phyloP scores from a whole-genome alignment of 2,797 vertebrate species.

The Semaprochilodus insignis region DNA sequence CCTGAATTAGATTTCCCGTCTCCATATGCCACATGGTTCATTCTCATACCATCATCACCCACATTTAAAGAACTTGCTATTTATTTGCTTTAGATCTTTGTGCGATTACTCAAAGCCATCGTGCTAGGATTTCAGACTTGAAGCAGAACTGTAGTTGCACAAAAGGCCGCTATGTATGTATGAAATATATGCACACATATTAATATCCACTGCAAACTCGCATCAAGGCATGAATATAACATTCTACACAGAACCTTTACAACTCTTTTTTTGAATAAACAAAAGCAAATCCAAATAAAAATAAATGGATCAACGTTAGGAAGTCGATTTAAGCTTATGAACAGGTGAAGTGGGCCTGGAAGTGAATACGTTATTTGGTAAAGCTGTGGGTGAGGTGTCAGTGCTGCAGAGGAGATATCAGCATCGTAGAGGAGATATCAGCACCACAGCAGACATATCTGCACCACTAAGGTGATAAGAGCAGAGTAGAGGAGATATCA shows the following conservation, averaged over 20 bases:
- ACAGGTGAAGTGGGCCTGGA: not conserved
- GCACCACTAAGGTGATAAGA: too few relatives aligned
- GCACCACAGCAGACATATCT: not conserved
- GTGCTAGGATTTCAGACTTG: not conserved
- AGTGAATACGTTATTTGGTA: too few relatives aligned
- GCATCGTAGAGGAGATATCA: not conserved
- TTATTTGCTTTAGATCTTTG: conserved; percentile 8
- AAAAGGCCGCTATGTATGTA: not conserved
- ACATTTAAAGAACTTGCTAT: not conserved
- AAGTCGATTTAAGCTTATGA: not conserved
- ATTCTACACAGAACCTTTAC: not conserved
- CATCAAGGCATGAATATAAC: not conserved
- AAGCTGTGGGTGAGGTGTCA: not conserved
- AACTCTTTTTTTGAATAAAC: not conserved
- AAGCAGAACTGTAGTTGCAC: not conserved
- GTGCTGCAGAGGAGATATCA: not conserved
- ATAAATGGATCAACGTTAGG: too few relatives aligned
- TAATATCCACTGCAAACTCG: not conserved
- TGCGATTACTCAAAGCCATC: not conserved
- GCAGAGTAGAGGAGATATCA: not conserved
- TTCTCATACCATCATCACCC: conserved; percentile 2
- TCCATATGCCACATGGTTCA: conserved; percentile 18
- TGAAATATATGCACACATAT: not conserved
- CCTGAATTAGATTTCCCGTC: conserved; percentile 51
- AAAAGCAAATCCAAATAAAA: not conserved